Conservation (phyloP, 2,113 vertebrate species). For the Arenaria interpres region DNA sequence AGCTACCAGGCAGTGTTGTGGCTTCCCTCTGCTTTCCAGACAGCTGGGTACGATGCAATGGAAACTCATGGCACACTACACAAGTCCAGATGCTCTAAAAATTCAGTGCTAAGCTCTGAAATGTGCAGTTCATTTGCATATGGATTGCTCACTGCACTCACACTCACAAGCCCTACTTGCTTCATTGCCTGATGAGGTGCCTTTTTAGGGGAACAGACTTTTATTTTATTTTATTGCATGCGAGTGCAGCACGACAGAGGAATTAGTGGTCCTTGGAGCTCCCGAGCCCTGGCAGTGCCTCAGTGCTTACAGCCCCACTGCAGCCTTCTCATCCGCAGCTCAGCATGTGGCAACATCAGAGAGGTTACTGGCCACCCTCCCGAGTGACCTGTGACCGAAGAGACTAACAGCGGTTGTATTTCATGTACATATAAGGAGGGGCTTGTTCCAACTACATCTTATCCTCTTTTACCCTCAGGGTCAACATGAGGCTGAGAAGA, state of each 20-base stretch:
- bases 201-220: not conserved
- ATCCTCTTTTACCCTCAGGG: not conserved
- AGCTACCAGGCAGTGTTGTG: not conserved
- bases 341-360: rapidly evolving
- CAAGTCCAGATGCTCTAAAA: not conserved
- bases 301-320: rapidly evolving
- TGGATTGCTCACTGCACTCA: not conserved
- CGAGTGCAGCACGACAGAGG: not conserved
- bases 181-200: not conserved
- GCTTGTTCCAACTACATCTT: not conserved
- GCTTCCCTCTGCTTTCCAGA: not conserved
- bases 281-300: not conserved
- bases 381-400: not conserved
- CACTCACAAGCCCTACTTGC: not conserved
- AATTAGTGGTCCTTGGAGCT: not conserved
- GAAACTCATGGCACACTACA: not conserved
- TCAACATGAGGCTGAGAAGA: not conserved
- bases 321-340: not conserved
- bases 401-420: not conserved
- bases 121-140: not conserved
- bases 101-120: not conserved
- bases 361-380: not conserved
- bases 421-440: not conserved
- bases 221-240: not conserved
- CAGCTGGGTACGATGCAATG: not conserved